Evolutionary conservation across 2,113 vertebrate genomes (phyloP), one percentile per base, ranked within the genome.

Genomic region (Zootoca vivipara): DNA sequence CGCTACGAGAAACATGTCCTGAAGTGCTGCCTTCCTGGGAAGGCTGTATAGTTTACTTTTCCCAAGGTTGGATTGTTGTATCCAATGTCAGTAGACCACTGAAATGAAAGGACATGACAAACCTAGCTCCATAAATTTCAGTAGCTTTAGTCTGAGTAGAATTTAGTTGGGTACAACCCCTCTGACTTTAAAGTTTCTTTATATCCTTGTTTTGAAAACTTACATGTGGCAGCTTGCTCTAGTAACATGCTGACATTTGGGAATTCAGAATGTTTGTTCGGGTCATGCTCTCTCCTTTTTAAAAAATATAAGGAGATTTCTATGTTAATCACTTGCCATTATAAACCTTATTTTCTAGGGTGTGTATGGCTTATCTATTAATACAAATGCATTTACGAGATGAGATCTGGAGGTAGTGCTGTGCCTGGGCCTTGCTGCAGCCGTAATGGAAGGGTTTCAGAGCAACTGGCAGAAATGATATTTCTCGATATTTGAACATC

Each of bases 401-500:
- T 33, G 79, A 64, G 84, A n/a, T 30, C 1, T 62, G 33, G 2
- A 46, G n/a, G 24, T 3, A 2, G 35, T 40, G 22, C 52, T 4
- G 26, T 5, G 26, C 70, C 42, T 64, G 28, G 70, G 35, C 78
- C 33, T 56, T 35, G 24, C 67, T 82, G 67, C 35, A 75, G 40
- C 78, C 26, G 4, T 46, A 85, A 35, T 72, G 83, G n/a, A 13
- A 1, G 67, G 77, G 65, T 78, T 89, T 85, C 52, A 62, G 78
- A 35, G 30, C 24, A 22, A 9, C 69, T 75, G 40, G 83, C 88
- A 81, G 78, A 52, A 89, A 58, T 62, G 38, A 74, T 89, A 26
- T 79, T 89, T 85, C 88, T 89, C 52, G 33, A 6, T 64, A 35
- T 70, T 85, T 89, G 82, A 78, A 80, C 52, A 42, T 81, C 69